Evolutionary conservation across 2,888 invertebrate genomes (phyloP), one percentile per base, ranked within the genome.

Genomic region (Euzetes globulus): DNA sequence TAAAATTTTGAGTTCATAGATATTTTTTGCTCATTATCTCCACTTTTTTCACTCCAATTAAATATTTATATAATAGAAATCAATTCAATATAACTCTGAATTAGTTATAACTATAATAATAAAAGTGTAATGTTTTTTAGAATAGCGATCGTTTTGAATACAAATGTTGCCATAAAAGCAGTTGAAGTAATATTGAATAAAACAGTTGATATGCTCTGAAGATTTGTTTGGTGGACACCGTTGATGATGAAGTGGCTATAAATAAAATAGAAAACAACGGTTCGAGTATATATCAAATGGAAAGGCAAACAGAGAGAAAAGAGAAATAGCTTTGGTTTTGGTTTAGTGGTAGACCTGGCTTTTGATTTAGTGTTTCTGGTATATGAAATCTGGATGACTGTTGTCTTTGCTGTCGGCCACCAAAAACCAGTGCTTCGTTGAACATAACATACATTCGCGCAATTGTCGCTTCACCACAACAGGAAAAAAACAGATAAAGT

Each of bases 241-340:
- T 33, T n/a, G 65, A 65, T 65, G 65, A 65, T 33, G 65, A 25
- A 29, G 60, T 60, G 65, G 65, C 65, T 65, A 65, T 65, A 65
- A 65, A 65, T 65, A 65, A 65, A 65, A 37, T 19, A 65, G 5
- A n/a, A 37, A 3, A 17, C 29, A 65, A 15, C 4, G n/a, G 17
- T n/a, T 15, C 4, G 3, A 58, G 29, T 65, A 65, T 65, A 65
- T 37, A 65, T 65, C 37, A 65, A n/a, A 37, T 37, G 29, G 29
- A 37, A n/a, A 19, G n/a, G 33, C 29, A 63, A 58, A 58, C 29
- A 27, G 22, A 13, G 13, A 27, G 11, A 63, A 19, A 65, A 58
- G 25, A 22, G 5, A n/a, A n/a, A n/a, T n/a, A n/a, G n/a, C n/a
- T n/a, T n/a, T 27, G 27, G n/a, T 11, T 58, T 22, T 65, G 33